Evolutionary conservation across 2,113 vertebrate genomes (phyloP).

Genomic region (Myanophis thanlyinensis): DNA sequence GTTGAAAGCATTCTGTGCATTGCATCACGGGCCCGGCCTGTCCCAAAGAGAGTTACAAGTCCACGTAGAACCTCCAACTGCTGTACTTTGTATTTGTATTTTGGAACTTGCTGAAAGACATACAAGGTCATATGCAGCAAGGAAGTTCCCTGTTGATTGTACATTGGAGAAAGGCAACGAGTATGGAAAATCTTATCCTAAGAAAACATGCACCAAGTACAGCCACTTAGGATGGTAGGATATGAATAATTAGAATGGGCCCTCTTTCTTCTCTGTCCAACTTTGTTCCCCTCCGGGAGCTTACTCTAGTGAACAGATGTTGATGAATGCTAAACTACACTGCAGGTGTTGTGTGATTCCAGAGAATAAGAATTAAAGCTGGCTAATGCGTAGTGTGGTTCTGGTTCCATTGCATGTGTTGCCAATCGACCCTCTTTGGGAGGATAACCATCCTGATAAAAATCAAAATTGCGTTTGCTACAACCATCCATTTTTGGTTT

Average conservation of each 20-base stretch:
- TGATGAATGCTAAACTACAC: constrained; percentile 30
- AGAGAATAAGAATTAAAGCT: constrained; percentile 9
- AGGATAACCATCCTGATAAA: constrained; percentile 4
- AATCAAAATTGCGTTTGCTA: background rate
- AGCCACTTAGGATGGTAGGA: constrained; percentile 4
- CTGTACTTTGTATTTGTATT: constrained; percentile 12
- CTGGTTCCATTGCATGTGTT: constrained; percentile 23
- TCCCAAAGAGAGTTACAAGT: constrained; percentile 14
- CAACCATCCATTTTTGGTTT: constrained; percentile 12
- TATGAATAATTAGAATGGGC: constrained; percentile 27
- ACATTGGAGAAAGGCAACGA: background rate
- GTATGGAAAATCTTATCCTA: constrained; percentile 14
- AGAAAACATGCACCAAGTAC: constrained; percentile 4
- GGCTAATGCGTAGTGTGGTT: background rate
- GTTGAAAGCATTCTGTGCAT: background rate
- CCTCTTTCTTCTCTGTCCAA: constrained; percentile 21
- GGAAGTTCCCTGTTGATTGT: constrained; percentile 15
- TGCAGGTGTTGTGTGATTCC: constrained; percentile 14
- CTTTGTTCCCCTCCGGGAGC: background rate
- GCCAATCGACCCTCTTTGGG: constrained; percentile 4
- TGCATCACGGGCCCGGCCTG: background rate
- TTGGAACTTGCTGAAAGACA: constrained; percentile 24
- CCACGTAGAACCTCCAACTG: background rate
- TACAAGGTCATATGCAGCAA: background rate
- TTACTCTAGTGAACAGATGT: background rate